Conservation (phyloP, 2,113 vertebrate genomes). For the Indicator maculatus region DNA sequence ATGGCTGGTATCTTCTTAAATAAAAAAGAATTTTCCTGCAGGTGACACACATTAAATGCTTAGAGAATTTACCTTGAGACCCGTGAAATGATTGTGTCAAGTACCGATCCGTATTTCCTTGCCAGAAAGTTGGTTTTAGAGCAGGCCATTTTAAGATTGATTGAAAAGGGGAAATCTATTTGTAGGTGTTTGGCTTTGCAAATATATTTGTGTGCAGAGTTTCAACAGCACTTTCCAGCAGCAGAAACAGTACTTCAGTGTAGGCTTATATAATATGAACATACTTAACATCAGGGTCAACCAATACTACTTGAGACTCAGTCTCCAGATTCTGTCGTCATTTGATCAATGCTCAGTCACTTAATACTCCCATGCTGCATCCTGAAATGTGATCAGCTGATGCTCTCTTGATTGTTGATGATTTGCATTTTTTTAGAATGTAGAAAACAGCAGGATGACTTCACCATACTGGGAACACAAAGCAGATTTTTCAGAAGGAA, state of each 20-base stretch:
- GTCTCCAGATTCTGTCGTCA: conserved; percentile 36
- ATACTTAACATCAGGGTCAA: conserved; percentile 34
- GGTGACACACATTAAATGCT: neutral
- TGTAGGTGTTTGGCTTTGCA: conserved; percentile 16
- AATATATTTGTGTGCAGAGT: conserved; percentile 1
- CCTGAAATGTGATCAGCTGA: conserved; percentile 37
- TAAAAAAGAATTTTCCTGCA: conserved; percentile 43
- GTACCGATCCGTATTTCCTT: neutral
- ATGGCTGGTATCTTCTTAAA: conserved; percentile 7
- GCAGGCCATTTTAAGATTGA: neutral
- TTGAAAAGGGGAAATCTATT: neutral
- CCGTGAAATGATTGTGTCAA: neutral
- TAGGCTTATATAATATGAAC: conserved; percentile 47
- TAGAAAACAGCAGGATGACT: neutral
- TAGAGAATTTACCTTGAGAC: neutral
- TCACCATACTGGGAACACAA: neutral
- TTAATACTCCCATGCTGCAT: conserved; percentile 35
- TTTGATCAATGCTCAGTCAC: conserved; percentile 44
- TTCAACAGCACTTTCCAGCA: conserved; percentile 1
- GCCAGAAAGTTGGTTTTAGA: conserved; percentile 28
- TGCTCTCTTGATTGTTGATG: conserved; percentile 19
- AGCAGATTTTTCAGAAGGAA: conserved; percentile 9
- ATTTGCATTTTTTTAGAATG: conserved; percentile 10
- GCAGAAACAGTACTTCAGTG: conserved; percentile 3
- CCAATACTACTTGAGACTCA: neutral